Conservation (phyloP, 1,140 invertebrate species). For the Trichoplusia ni region DNA sequence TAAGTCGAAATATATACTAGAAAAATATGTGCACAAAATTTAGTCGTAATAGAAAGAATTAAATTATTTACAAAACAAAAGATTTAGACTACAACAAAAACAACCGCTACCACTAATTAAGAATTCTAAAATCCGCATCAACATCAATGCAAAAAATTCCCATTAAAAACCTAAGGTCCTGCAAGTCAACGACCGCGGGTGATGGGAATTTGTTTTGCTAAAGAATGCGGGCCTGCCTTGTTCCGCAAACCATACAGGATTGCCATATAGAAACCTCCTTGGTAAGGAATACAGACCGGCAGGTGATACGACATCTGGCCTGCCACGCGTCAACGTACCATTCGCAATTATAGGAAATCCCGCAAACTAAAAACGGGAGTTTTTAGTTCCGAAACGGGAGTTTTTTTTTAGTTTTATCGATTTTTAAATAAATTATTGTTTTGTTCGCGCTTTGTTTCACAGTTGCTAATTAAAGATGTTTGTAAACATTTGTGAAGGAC, state of each 20-base stretch:
- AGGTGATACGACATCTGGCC: conserved; percentile 72
- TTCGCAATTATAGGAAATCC: conserved; percentile 55
- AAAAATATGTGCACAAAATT: too few relatives aligned
- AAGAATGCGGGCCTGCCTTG: conserved; percentile 66
- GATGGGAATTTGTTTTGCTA: conserved; percentile 48
- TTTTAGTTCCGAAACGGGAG: not conserved
- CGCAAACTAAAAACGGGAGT: conserved; percentile 39
- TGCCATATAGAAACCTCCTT: conserved; percentile 15
- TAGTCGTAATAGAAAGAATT: too few relatives aligned
- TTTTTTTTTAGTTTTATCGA: conserved; percentile 33
- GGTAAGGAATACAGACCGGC: conserved; percentile 42
- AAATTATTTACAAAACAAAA: not conserved
- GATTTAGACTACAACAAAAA: not conserved
- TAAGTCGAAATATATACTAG: too few relatives aligned
- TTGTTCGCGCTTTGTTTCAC: conserved; percentile 5
- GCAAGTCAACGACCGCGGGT: conserved; percentile 64
- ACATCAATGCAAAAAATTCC: conserved; percentile 3
- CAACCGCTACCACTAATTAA: not conserved
- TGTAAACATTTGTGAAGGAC: conserved; percentile 15
- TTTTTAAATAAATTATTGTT: conserved; percentile 43
- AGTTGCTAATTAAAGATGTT: conserved; percentile 24
- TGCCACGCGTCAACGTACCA: conserved; percentile 62
- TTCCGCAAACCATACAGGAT: conserved; percentile 48
- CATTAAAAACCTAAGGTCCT: conserved; percentile 38
- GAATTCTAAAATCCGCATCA: not conserved